Evolutionary conservation across 2,113 vertebrate species (phyloP).

Genomic region (Recurvirostra avosetta): DNA sequence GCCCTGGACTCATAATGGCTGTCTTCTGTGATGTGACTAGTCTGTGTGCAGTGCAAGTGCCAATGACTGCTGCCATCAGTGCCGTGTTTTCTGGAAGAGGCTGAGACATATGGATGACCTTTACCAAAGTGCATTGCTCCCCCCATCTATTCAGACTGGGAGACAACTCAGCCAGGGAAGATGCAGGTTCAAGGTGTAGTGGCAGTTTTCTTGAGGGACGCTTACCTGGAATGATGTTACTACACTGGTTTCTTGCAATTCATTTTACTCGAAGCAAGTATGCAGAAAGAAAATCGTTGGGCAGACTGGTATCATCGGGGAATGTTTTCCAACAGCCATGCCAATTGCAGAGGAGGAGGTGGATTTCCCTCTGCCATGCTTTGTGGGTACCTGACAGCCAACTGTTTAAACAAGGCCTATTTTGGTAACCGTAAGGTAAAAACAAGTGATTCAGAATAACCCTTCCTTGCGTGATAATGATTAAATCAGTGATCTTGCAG

Average conservation of each 20-base stretch:
- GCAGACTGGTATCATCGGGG: neutral
- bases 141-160: neutral
- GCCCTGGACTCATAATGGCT: neutral
- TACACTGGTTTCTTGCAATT: neutral
- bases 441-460: neutral
- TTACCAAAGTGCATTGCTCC: neutral
- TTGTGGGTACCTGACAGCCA: conserved; percentile 33
- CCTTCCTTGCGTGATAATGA: neutral
- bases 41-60: neutral
- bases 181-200: neutral
- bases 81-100: neutral
- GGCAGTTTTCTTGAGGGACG: neutral
- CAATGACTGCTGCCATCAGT: neutral
- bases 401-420: conserved; percentile 8
- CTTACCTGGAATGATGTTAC: neutral
- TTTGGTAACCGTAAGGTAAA: conserved; percentile 1
- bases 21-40: neutral
- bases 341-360: conserved; percentile 19
- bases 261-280: neutral
- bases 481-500: neutral
- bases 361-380: conserved; percentile 1
- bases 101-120: neutral
- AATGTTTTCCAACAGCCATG: conserved; percentile 15
- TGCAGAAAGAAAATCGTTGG: neutral
- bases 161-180: neutral